Base-by-base conservation (phyloP, 2,888 invertebrate genomes). In the Drosophila sordidula region DNA sequence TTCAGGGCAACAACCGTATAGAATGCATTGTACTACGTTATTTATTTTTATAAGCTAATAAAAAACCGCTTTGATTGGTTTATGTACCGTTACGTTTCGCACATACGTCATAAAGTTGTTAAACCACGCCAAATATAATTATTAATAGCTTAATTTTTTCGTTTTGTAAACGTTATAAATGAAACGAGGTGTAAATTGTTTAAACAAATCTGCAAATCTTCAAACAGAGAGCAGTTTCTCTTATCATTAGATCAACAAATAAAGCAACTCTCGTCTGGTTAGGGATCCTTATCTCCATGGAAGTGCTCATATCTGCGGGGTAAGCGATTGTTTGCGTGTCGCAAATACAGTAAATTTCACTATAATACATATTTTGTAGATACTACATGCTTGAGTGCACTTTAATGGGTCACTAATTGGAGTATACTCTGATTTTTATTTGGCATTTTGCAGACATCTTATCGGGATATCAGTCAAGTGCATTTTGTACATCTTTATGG, bases 161-260 rank as follows among this genome's bases (percentile, higher is more conserved):
- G 2, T 29, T 29, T 18, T 38, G 14, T 47, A 42, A 26, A 5
- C 11, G 29, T 12, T 22, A 61, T 70, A 41, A 70, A 61, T 50
- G 22, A 59, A 78, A 59, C 42, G 36, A 70, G 5, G 61, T 73
- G 70, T 45, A 50, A 83, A 73, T 66, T 59, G 62, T 51, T 52
- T 59, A 66, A 62, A 25, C 55, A 69, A 69, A 45, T 61, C 22
- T 12, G 6, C 22, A 64, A 61, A 52, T 62, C 6, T 3, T 0
- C 22, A 22, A 46, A 14, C 18, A 22, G n/a, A 11, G 9, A 18
- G 22, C 25, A 29, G 9, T 6, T 25, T 14, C 12, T 12, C n/a
- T 62, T 45, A 59, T 59, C 44, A 44, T 11, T 42, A 36, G 11
- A 58, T 55, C 50, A 63, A 69, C 49, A 64, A 47, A 26, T 25